These are phyloP conservation scores for Epistrophe grossulariae DNA, from an alignment of 2,888 invertebrate genomes.

Conservation along the genomic window DNA sequence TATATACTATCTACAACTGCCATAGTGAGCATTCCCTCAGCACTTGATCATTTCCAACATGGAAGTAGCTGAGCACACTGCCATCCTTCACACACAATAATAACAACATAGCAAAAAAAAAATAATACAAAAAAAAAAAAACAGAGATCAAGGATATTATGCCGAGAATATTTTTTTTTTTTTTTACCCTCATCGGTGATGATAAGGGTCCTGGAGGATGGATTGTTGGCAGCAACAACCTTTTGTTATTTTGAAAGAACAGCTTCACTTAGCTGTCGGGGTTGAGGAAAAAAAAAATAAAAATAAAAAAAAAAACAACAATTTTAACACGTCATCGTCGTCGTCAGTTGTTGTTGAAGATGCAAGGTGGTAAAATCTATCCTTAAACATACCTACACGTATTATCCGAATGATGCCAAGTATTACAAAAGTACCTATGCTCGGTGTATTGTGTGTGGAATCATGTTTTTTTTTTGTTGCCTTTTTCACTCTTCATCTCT, in stretches of 20 bases:
- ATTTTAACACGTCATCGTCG: conserved; percentile 53
- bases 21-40: background rate
- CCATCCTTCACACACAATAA: conserved; percentile 11
- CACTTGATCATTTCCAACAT: conserved; percentile 18
- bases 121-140: too few species aligned
- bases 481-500: conserved; percentile 45
- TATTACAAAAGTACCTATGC: conserved; percentile 50
- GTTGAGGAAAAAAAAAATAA: background rate
- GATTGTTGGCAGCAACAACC: conserved; percentile 31
- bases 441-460: conserved; percentile 9
- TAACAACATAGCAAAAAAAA: background rate
- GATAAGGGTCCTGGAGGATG: conserved; percentile 33
- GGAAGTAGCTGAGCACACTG: background rate
- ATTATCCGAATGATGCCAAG: conserved; percentile 56
- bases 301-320: conserved; percentile 10
- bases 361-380: background rate
- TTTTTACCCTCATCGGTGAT: background rate
- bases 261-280: conserved; percentile 15
- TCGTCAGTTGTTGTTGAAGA: background rate
- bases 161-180: background rate
- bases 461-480: conserved; percentile 5
- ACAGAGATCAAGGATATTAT: conserved; percentile 25
- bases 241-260: conserved; percentile 43
- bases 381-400: conserved; percentile 29
- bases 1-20: background rate